Evolutionary conservation across 2,888 invertebrate genomes (phyloP).

Genomic region (Deroplatys truncata): DNA sequence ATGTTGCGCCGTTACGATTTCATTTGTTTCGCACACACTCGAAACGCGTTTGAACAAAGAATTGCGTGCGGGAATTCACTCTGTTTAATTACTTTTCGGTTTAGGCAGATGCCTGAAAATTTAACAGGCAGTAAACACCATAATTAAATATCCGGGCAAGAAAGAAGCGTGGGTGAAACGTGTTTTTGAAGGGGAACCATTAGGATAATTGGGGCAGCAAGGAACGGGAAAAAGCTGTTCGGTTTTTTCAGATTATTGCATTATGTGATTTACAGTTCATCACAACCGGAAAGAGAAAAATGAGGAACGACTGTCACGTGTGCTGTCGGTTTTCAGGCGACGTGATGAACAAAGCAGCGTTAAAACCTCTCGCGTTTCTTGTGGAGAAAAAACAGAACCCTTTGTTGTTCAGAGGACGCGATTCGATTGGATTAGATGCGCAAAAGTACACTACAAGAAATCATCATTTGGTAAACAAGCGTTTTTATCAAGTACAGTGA

Average conservation of each 20-base stretch:
- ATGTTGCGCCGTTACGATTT: not conserved
- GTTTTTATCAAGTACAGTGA: too few species aligned
- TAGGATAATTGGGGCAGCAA: not conserved
- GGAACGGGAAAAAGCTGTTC: not conserved
- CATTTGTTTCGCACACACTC: not conserved
- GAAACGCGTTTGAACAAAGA: not conserved
- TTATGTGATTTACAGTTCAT: not conserved
- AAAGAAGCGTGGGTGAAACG: not conserved
- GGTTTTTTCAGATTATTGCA: not conserved
- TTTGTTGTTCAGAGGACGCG: too few species aligned
- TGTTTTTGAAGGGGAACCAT: not conserved
- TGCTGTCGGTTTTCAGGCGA: not conserved
- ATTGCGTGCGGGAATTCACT: not conserved
- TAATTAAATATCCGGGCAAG: not conserved
- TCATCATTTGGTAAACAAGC: too few species aligned
- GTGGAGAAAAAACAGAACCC: too few species aligned
- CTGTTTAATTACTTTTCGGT: not conserved
- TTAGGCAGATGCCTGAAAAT: not conserved
- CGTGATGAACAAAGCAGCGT: too few species aligned
- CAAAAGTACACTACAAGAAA: too few species aligned
- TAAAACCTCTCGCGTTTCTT: too few species aligned
- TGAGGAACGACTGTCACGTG: not conserved
- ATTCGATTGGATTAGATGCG: too few species aligned
- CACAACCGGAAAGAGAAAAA: not conserved
- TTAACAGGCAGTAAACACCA: not conserved